phyloP scores from a whole-genome alignment of 2,888 invertebrate species.

The Orchestes rusci region DNA sequence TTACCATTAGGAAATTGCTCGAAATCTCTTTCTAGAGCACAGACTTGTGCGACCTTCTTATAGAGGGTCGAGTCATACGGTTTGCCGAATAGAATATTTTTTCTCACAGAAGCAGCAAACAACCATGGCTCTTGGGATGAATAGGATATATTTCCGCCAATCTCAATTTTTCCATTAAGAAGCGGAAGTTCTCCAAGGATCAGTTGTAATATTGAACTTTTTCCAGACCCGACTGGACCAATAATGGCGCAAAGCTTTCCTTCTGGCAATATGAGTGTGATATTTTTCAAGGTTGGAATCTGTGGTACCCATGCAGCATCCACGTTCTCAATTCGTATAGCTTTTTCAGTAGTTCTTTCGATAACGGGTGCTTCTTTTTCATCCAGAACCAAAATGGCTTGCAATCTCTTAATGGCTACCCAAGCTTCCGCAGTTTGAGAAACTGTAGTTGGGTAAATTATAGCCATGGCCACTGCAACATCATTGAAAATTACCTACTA shows the following conservation, averaged over 20 bases:
- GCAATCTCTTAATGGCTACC: conserved; percentile 49
- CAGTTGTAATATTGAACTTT: conserved; percentile 50
- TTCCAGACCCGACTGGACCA: conserved; percentile 85
- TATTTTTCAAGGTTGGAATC: conserved; percentile 35
- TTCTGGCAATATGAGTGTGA: conserved; percentile 43
- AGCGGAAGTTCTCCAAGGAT: conserved; percentile 55
- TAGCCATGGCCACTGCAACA: conserved; percentile 47
- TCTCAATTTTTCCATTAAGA: conserved; percentile 45
- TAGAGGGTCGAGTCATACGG: conserved; percentile 45
- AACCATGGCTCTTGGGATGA: conserved; percentile 64
- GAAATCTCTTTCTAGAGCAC: conserved; percentile 58
- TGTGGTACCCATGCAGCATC: conserved; percentile 34
- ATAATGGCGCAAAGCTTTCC: conserved; percentile 65
- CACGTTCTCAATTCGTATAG: conserved; percentile 31
- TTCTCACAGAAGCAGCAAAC: conserved; percentile 52
- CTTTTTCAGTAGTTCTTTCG: conserved; percentile 23
- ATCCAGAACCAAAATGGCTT: conserved; percentile 51
- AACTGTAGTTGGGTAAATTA: conserved; percentile 53
- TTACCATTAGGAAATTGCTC: conserved; percentile 47
- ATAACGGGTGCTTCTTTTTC: conserved; percentile 44
- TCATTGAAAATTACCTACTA: background rate
- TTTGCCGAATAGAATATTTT: conserved; percentile 64
- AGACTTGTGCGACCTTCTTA: conserved; percentile 49
- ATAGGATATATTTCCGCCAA: conserved; percentile 52
- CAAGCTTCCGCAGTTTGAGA: conserved; percentile 53